Evolutionary conservation across 2,113 vertebrate species (phyloP).

Genomic region (Corythaixoides concolor): DNA sequence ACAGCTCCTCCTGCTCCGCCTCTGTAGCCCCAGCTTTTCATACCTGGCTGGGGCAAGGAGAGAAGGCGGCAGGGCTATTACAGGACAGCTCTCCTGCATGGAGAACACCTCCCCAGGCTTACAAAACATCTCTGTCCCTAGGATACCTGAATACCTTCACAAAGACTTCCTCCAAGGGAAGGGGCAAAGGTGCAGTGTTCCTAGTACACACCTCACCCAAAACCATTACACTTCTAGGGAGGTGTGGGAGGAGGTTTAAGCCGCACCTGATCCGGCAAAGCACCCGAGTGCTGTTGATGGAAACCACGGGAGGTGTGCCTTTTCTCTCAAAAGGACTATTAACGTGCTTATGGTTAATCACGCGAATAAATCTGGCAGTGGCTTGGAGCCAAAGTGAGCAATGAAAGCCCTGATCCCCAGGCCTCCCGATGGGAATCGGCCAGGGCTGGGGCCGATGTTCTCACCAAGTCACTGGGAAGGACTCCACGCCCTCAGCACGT

Average conservation of each 20-base stretch:
- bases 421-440: neutral
- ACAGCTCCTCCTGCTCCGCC: neutral
- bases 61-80: neutral
- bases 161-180: neutral
- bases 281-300: neutral
- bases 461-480: neutral
- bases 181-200: neutral
- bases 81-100: fast-evolving
- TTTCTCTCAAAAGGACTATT: constrained; percentile 2
- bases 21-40: neutral
- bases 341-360: neutral
- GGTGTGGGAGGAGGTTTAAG: neutral
- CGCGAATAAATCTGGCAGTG: neutral
- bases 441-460: neutral
- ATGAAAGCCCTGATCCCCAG: neutral
- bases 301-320: neutral
- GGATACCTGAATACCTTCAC: neutral
- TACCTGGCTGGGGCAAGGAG: neutral
- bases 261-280: neutral
- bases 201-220: neutral
- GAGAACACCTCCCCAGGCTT: neutral
- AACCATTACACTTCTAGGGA: neutral
- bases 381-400: neutral
- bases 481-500: fast-evolving
- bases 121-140: neutral